Conservation (phyloP, 2,888 invertebrate genomes). For the Callyntrura guangdongensis region DNA sequence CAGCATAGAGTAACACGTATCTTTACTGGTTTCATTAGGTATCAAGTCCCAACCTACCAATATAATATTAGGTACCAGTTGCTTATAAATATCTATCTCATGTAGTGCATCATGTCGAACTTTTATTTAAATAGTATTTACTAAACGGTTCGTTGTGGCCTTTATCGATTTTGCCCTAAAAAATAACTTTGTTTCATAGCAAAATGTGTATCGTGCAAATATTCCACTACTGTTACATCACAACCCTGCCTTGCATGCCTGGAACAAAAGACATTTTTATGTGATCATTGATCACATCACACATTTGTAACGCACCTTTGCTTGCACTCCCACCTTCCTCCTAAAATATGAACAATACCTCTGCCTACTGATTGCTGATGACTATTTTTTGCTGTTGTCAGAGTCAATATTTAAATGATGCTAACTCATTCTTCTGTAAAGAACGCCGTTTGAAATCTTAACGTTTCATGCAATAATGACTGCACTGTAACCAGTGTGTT, state of each 20-base stretch:
- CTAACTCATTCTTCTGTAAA: slow-evolving; percentile 64
- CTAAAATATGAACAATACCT: neutral
- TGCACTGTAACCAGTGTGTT: neutral
- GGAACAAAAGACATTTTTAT: neutral
- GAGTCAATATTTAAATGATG: slow-evolving; percentile 77
- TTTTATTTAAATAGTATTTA: neutral
- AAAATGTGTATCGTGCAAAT: neutral
- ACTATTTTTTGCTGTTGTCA: slow-evolving; percentile 17
- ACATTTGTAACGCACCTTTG: neutral
- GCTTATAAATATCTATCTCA: neutral
- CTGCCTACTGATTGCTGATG: slow-evolving; percentile 61
- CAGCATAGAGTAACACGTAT: no score
- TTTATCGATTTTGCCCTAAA: neutral
- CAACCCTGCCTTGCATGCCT: neutral
- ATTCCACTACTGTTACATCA: slow-evolving; percentile 37
- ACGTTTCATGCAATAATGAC: neutral
- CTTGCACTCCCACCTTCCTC: slow-evolving; percentile 38
- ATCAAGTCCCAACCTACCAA: neutral
- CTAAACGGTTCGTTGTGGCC: slow-evolving; percentile 22
- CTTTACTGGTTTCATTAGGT: neutral
- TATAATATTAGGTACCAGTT: neutral
- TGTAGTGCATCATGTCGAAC: neutral
- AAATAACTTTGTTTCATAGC: neutral
- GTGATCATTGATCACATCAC: neutral
- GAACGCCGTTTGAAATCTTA: slow-evolving; percentile 35